phyloP scores from a whole-genome alignment of 2,113 vertebrate genomes.

The Phalacrocorax pelagicus region DNA sequence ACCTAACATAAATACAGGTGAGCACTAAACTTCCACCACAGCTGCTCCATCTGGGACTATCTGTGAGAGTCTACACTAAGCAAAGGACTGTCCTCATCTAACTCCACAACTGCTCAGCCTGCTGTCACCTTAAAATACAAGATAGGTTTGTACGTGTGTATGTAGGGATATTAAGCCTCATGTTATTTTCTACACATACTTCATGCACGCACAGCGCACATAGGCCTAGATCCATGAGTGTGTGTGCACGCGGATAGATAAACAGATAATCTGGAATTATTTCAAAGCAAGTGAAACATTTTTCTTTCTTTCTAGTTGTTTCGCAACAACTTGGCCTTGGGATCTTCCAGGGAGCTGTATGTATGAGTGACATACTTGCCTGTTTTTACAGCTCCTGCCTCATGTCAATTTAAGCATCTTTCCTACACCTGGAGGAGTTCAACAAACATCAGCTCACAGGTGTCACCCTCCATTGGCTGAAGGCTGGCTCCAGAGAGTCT shows the following conservation, averaged over 20 bases:
- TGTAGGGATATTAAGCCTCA: fast-evolving
- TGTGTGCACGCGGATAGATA: background rate
- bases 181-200: background rate
- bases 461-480: slow-evolving; percentile 64
- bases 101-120: background rate
- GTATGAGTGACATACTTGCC: slow-evolving; percentile 11
- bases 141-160: fast-evolving
- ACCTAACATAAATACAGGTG: background rate
- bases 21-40: background rate
- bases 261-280: background rate
- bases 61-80: background rate
- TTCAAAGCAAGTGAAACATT: slow-evolving; percentile 22
- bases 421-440: slow-evolving; percentile 71
- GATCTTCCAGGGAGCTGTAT: slow-evolving; percentile 1
- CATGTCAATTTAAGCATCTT: slow-evolving; percentile 59
- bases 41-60: background rate
- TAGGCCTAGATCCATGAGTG: background rate
- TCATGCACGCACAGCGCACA: fast-evolving
- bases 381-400: slow-evolving; percentile 63
- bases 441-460: slow-evolving; percentile 65
- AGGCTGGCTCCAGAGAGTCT: slow-evolving; percentile 74
- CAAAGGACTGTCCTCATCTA: background rate
- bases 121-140: background rate
- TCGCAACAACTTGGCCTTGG: slow-evolving; percentile 3
- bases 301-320: background rate